Base-by-base conservation (phyloP, 1,140 invertebrate species). In the Drosophila tani region DNA sequence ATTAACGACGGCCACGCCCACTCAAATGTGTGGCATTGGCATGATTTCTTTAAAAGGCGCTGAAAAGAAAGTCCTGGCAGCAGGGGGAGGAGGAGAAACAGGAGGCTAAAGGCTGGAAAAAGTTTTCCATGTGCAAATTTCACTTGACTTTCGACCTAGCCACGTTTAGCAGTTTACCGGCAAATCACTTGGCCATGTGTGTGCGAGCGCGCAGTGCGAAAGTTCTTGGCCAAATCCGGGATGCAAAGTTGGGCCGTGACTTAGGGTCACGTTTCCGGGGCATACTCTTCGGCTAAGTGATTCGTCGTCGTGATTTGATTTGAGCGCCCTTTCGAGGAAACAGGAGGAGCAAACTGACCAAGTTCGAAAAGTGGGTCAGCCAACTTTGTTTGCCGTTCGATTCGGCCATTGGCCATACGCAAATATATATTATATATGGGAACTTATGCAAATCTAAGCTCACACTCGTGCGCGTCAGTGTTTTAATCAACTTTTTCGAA, bases 251-350 rank as follows among this genome's bases (percentile, higher is more conserved):
- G 57, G 8, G 40, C 55, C 47, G 40, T 53, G 73, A 84, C 83
- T 87, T 78, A 65, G 49, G 80, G 75, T 78, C 81, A 86, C 79
- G 82, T 71, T 81, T 70, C 45, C 62, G 60, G 49, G 12, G 53
- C 40, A 56, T 63, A 64, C 82, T 83, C 79, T 87, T 74, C 56
- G 80, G 67, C 77, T 87, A 88, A 88, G 84, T 88, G 84, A 88
- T 88, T 88, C 80, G 84, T 88, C 85, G 81, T 88, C 85, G 81
- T 84, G 84, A 88, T 88, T 84, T 84, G 69, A 88, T 88, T 88
- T 81, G 68, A 73, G 53, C 53, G 35, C 53, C 51, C 51, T 55
- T 55, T 40, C 32, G n/a, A n/a, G n/a, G n/a, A n/a, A n/a, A n/a
- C n/a, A 45, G 57, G 67, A 64, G 65, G 75, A 74, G 81, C 51